These are phyloP conservation scores for Prosopocoilus inquinatus DNA, from an alignment of 2,888 invertebrate species.

Conservation along the genomic window DNA sequence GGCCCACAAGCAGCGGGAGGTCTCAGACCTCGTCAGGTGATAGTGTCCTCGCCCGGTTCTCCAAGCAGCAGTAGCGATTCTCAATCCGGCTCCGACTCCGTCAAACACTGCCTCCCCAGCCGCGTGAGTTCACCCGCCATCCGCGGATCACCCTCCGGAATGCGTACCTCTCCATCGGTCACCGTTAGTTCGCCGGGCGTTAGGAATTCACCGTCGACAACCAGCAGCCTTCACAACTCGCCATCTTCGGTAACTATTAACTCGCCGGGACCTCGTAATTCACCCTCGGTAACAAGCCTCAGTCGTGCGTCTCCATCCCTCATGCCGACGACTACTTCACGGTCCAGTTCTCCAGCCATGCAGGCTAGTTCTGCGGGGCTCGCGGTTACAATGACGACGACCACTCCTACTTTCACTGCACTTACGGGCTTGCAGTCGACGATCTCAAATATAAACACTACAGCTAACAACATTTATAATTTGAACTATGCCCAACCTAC, in stretches of 20 bases:
- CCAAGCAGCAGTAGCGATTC: constrained; percentile 84
- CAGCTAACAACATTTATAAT: constrained; percentile 40
- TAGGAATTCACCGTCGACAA: constrained; percentile 42
- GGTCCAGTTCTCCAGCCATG: constrained; percentile 50
- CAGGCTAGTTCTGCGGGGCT: constrained; percentile 61
- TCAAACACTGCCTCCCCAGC: constrained; percentile 59
- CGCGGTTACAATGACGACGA: constrained; percentile 59
- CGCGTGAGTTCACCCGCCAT: constrained; percentile 49
- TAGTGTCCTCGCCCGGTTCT: constrained; percentile 77
- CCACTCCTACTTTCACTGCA: constrained; percentile 45
- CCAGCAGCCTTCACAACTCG: constrained; percentile 47
- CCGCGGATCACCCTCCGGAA: constrained; percentile 48
- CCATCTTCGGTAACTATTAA: constrained; percentile 39
- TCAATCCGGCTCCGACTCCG: constrained; percentile 75
- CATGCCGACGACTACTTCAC: constrained; percentile 31
- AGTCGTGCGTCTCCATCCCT: constrained; percentile 52
- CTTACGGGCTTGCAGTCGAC: constrained; percentile 44
- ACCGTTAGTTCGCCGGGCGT: constrained; percentile 37
- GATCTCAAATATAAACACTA: constrained; percentile 43
- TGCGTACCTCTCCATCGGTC: constrained; percentile 47
- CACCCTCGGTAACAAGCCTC: constrained; percentile 44
- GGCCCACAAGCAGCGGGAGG: constrained; percentile 55
- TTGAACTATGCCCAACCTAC: constrained; percentile 39
- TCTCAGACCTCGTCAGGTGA: constrained; percentile 55
- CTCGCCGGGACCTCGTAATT: constrained; percentile 47